These are phyloP conservation scores for Serranus cabrilla DNA, from an alignment of 2,797 vertebrate species.

Conservation along the genomic window DNA sequence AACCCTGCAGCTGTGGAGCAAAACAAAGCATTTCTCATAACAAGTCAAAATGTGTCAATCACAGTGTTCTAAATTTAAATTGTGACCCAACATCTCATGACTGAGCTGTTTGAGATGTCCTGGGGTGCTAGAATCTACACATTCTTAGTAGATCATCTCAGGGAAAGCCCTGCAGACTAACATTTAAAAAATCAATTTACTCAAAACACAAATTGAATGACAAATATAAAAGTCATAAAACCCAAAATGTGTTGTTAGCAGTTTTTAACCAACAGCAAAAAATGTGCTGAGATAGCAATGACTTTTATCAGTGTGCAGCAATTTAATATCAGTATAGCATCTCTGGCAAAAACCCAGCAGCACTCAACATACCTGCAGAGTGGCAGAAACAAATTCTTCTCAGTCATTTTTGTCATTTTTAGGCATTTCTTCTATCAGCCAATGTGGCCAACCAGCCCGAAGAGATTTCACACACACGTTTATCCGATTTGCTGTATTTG, in stretches of 20 bases:
- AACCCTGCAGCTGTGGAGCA: neutral
- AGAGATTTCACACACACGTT: constrained; percentile 18
- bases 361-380: neutral
- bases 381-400: neutral
- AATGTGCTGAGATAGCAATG: neutral
- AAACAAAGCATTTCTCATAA: constrained; percentile 16
- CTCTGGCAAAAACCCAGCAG: neutral
- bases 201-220: neutral
- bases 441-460: neutral
- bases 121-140: too few relatives aligned
- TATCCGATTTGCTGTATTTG: constrained; percentile 14
- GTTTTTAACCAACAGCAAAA: neutral
- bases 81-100: neutral
- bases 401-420: constrained; percentile 1
- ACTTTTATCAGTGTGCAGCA: neutral
- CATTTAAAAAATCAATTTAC: neutral
- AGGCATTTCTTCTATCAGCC: constrained; percentile 8
- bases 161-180: neutral
- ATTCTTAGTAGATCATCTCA: neutral
- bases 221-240: neutral
- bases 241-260: neutral
- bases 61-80: neutral
- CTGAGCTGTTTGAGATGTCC: neutral
- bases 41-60: neutral
- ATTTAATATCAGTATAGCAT: constrained; percentile 8